Conservation (phyloP, 2,113 vertebrate species). For the Variabilichromis moorii region DNA sequence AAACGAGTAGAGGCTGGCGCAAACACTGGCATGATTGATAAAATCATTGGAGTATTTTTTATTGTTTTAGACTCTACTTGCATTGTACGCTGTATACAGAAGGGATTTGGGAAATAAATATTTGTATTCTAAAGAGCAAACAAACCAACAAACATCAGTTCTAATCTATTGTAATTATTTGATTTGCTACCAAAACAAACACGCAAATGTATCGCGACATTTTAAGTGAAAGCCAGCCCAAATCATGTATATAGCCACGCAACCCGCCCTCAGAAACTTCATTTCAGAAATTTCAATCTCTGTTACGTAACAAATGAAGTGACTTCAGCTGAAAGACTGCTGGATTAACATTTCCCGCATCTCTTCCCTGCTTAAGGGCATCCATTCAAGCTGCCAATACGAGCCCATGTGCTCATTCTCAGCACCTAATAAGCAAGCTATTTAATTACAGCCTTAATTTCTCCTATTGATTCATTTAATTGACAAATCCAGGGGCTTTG, state of each 20-base stretch:
- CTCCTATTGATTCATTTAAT: not conserved
- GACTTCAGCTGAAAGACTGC: not conserved
- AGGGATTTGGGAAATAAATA: not conserved
- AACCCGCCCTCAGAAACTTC: not conserved
- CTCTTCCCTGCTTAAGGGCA: not conserved
- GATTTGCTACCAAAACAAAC: not conserved
- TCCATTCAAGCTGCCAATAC: not conserved
- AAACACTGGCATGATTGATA: not conserved
- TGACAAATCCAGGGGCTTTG: not conserved
- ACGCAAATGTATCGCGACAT: not conserved
- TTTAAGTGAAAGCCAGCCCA: not conserved
- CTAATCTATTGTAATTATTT: not conserved
- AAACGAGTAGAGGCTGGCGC: not conserved
- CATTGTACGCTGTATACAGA: not conserved
- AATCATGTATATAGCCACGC: not conserved
- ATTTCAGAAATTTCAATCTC: not conserved
- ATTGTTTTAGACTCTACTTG: not conserved
- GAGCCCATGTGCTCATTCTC: not conserved
- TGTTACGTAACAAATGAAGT: not conserved
- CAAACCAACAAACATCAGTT: not conserved
- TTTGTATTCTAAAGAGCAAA: not conserved
- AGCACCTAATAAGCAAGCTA: not conserved
- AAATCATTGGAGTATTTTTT: not conserved
- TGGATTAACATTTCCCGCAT: not conserved
- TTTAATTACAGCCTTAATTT: not conserved